These are phyloP conservation scores for Eupeodes latifasciatus DNA, from an alignment of 2,888 invertebrate species.

Conservation along the genomic window DNA sequence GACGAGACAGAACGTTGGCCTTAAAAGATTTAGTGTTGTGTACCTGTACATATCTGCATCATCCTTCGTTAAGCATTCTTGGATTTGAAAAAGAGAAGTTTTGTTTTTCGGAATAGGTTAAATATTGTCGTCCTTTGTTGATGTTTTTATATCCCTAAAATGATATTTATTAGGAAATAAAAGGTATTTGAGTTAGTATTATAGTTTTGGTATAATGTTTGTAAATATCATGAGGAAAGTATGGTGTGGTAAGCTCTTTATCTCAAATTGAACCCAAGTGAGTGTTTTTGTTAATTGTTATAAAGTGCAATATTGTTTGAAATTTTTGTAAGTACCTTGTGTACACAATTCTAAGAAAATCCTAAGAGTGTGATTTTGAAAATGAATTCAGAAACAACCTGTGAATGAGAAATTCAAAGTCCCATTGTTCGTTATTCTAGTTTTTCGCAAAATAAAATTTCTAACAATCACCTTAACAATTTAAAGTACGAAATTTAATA, in stretches of 20 bases:
- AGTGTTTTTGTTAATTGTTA: too few relatives aligned
- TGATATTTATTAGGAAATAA: neutral
- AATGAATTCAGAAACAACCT: too few relatives aligned
- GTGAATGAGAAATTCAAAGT: too few relatives aligned
- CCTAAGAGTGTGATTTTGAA: too few relatives aligned
- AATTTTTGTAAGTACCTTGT: too few relatives aligned
- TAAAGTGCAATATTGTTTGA: too few relatives aligned
- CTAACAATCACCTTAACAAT: too few relatives aligned
- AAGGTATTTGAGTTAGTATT: neutral
- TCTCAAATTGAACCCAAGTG: too few relatives aligned
- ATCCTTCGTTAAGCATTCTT: conserved; percentile 63
- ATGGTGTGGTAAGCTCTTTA: neutral
- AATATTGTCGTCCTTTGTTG: neutral
- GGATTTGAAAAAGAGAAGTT: neutral
- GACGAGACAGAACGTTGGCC: conserved; percentile 38
- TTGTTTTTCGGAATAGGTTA: neutral
- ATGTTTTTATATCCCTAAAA: conserved; percentile 12
- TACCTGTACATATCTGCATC: conserved; percentile 60
- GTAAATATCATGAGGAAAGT: neutral
- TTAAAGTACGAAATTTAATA: too few relatives aligned
- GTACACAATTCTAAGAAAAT: too few relatives aligned
- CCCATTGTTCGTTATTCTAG: too few relatives aligned
- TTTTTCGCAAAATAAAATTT: too few relatives aligned
- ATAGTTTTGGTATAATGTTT: neutral
- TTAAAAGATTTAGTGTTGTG: conserved; percentile 27